phyloP scores from a whole-genome alignment of 1,140 invertebrate genomes.

The Halyomorpha halys region DNA sequence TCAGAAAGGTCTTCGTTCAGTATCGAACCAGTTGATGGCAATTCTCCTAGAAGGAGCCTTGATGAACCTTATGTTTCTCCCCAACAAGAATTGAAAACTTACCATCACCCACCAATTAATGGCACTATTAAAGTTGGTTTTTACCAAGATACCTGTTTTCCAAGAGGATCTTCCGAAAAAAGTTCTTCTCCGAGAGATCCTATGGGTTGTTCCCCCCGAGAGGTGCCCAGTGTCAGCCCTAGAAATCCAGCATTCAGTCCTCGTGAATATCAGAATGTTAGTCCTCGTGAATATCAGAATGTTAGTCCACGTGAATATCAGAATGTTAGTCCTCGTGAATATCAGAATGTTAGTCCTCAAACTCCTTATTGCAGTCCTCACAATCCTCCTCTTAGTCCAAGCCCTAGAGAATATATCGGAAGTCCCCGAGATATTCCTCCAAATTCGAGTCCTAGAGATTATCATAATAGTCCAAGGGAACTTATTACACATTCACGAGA shows the following conservation, averaged over 20 bases:
- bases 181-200: constrained; percentile 41
- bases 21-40: constrained; percentile 51
- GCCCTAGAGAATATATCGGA: constrained; percentile 18
- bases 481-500: constrained; percentile 8
- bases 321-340: constrained; percentile 14
- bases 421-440: constrained; percentile 19
- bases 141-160: constrained; percentile 59
- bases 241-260: constrained; percentile 29
- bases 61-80: constrained; percentile 55
- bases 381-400: not conserved
- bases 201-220: constrained; percentile 32
- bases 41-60: constrained; percentile 49
- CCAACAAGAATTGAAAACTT: constrained; percentile 48
- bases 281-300: constrained; percentile 15
- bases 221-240: constrained; percentile 29
- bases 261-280: constrained; percentile 26
- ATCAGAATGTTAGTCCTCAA: not conserved
- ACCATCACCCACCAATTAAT: constrained; percentile 52
- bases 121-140: constrained; percentile 64
- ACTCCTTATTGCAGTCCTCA: constrained; percentile 11
- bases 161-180: constrained; percentile 59
- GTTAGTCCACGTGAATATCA: constrained; percentile 20
- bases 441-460: constrained; percentile 12
- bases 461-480: constrained; percentile 11
- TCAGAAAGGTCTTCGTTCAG: constrained; percentile 63